A percentile compares a stretch with the other conserved stretches of the same genome.
These are phyloP conservation scores for Agonum fuliginosum DNA, from an alignment of 2,888 invertebrate species.

Conservation along the genomic window DNA sequence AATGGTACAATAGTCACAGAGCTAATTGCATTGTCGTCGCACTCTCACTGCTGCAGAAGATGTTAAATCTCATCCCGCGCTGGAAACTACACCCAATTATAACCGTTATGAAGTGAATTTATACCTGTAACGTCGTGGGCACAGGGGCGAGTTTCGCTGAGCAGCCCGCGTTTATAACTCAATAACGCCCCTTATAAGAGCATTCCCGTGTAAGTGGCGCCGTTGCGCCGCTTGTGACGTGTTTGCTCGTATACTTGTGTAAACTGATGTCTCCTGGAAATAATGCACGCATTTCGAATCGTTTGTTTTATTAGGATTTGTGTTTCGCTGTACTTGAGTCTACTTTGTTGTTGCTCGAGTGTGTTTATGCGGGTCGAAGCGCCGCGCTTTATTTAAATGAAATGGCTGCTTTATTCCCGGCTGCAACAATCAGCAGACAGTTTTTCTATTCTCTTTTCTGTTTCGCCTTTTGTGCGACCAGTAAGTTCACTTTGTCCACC, in stretches of 20 bases:
- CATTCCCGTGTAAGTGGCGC: constrained; percentile 68
- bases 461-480: constrained; percentile 38
- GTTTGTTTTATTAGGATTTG: constrained; percentile 66
- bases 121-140: constrained; percentile 38
- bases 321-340: constrained; percentile 35
- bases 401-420: constrained; percentile 47
- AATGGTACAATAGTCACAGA: constrained; percentile 24
- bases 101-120: constrained; percentile 58
- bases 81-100: constrained; percentile 58
- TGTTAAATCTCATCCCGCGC: constrained; percentile 37
- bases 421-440: constrained; percentile 45
- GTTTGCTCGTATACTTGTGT: constrained; percentile 67
- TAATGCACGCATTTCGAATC: constrained; percentile 66
- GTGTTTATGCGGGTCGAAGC: constrained; percentile 60
- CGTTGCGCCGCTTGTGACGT: constrained; percentile 68
- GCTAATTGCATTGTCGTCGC: constrained; percentile 40
- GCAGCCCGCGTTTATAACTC: constrained; percentile 64
- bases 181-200: constrained; percentile 68
- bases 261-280: constrained; percentile 67
- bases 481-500: constrained; percentile 43
- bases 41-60: constrained; percentile 7
- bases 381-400: constrained; percentile 48
- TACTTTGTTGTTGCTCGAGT: constrained; percentile 59
- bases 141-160: constrained; percentile 22
- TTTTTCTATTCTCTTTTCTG: constrained; percentile 41